Conservation (phyloP, 2,888 invertebrate species). For the Dasysyrphus tricinctus region DNA sequence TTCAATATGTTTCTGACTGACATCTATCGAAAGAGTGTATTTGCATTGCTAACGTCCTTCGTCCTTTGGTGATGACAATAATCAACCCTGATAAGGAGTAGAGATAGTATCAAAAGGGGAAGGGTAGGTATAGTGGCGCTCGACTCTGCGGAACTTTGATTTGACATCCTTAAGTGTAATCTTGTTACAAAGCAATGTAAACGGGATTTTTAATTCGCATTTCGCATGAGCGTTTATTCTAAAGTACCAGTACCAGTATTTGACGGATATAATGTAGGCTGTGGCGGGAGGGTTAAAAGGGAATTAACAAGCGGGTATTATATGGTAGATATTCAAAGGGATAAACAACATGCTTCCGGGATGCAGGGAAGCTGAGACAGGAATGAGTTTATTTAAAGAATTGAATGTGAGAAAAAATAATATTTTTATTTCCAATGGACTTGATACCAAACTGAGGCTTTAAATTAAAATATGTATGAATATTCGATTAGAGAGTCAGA, state of each 20-base stretch:
- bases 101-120: constrained; percentile 68
- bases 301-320: constrained; percentile 47
- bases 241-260: constrained; percentile 79
- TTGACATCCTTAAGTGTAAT: constrained; percentile 83
- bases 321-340: constrained; percentile 64
- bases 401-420: constrained; percentile 74
- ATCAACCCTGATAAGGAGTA: constrained; percentile 80
- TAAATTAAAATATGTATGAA: too few relatives aligned
- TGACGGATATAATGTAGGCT: constrained; percentile 79
- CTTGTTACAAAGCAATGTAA: constrained; percentile 83
- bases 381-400: constrained; percentile 67
- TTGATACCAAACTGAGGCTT: constrained; percentile 61
- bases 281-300: constrained; percentile 75
- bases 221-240: constrained; percentile 44
- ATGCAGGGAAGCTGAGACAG: background rate
- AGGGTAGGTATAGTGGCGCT: background rate
- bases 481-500: too few relatives aligned
- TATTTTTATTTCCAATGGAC: constrained; percentile 74
- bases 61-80: constrained; percentile 80
- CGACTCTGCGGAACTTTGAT: constrained; percentile 61
- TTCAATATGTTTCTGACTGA: constrained; percentile 59
- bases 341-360: constrained; percentile 76
- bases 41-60: constrained; percentile 69
- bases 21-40: constrained; percentile 6
- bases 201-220: constrained; percentile 82